Percentiles rank a stretch among this genome's conserved stretches.
Conservation (phyloP, 2,888 invertebrate species). For the Rhyacophila evoluta region DNA sequence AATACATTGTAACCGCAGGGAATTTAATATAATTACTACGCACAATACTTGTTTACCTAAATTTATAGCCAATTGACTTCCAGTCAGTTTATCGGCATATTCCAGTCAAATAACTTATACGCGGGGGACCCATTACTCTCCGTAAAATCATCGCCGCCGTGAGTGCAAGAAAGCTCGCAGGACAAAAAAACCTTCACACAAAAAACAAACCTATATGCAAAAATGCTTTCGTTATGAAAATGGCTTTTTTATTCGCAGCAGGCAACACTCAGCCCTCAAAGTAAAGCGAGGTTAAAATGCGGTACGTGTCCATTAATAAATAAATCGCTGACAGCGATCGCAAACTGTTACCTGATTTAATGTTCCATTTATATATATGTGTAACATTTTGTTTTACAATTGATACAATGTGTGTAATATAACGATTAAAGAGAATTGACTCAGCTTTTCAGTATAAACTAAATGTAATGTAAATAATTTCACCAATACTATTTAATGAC, state of each 20-base stretch:
- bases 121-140: not conserved
- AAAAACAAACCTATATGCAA: not conserved
- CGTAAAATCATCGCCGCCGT: not conserved
- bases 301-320: conserved; percentile 22
- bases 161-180: not conserved
- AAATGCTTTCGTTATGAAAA: not conserved
- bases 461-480: too few relatives aligned
- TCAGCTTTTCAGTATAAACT: too few relatives aligned
- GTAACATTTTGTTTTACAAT: too few relatives aligned
- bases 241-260: conserved; percentile 1
- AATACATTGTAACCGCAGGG: too few relatives aligned
- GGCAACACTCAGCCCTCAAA: not conserved
- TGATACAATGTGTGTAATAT: too few relatives aligned
- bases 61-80: not conserved
- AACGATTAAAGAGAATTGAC: too few relatives aligned
- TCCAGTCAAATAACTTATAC: not conserved
- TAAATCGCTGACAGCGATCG: conserved; percentile 9
- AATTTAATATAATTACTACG: too few relatives aligned
- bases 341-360: not conserved
- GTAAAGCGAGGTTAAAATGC: conserved; percentile 14
- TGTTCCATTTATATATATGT: too few relatives aligned
- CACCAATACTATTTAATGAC: too few relatives aligned
- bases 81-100: not conserved
- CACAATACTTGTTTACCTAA: too few relatives aligned
- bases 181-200: not conserved